Evolutionary conservation across 2,113 vertebrate species (phyloP).

Genomic region (Mastomys coucha): DNA sequence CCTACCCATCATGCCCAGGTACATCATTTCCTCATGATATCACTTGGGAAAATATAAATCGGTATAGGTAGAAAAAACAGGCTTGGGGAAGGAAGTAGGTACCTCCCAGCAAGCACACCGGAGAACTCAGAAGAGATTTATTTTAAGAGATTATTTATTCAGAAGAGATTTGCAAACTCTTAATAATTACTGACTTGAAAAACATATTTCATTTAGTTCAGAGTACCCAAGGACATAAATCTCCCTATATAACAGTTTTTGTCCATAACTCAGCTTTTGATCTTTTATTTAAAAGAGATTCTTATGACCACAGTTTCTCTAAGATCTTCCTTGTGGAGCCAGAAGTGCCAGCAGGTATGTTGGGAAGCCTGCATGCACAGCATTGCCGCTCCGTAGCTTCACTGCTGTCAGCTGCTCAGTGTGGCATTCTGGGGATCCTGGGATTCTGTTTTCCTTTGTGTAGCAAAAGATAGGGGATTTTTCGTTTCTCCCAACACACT

Average conservation of each 20-base stretch:
- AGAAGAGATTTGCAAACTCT: constrained; percentile 34
- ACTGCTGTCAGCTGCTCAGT: background rate
- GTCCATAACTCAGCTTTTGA: background rate
- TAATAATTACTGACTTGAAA: constrained; percentile 11
- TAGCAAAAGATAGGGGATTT: background rate
- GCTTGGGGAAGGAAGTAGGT: background rate
- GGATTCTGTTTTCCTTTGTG: background rate
- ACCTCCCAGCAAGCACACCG: background rate
- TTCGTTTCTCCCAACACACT: background rate
- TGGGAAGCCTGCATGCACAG: background rate
- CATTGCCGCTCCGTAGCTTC: too few relatives aligned
- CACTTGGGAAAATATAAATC: constrained; percentile 24
- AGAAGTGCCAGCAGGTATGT: background rate
- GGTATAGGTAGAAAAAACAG: background rate
- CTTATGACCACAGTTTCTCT: background rate
- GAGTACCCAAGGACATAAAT: background rate
- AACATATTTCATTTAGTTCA: background rate
- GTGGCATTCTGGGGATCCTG: fast-evolving
- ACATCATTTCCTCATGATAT: background rate
- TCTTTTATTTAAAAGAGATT: background rate
- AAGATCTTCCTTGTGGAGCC: background rate
- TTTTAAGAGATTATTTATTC: too few relatives aligned
- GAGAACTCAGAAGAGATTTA: constrained; percentile 46
- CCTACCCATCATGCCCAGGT: background rate
- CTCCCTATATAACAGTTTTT: background rate